These are phyloP conservation scores for Coptodon rendalli DNA, from an alignment of 2,113 vertebrate genomes.

Conservation along the genomic window DNA sequence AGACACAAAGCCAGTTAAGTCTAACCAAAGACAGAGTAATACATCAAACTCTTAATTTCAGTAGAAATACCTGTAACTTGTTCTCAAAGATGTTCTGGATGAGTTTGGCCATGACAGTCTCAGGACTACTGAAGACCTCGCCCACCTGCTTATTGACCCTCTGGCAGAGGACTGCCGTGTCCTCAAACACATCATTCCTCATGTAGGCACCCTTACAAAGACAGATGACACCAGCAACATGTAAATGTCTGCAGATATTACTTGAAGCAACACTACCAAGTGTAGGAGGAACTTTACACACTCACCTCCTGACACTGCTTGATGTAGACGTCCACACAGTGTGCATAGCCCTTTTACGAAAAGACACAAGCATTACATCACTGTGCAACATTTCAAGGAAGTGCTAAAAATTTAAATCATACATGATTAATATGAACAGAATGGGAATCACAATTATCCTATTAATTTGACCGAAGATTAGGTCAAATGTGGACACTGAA, in stretches of 20 bases:
- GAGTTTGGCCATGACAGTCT: slow-evolving; percentile 96
- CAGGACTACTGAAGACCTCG: slow-evolving; percentile 94
- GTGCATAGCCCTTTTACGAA: slow-evolving; percentile 87
- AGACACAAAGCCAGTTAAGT: slow-evolving; percentile 30
- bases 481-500: not conserved
- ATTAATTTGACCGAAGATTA: not conserved
- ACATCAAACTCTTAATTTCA: not conserved
- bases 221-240: not conserved
- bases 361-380: not conserved
- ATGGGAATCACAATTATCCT: not conserved
- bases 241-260: not conserved
- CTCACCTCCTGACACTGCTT: slow-evolving; percentile 98
- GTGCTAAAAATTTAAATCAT: not conserved
- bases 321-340: slow-evolving; percentile 99
- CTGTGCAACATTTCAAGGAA: not conserved
- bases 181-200: slow-evolving; percentile 92
- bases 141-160: slow-evolving; percentile 95
- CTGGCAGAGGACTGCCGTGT: slow-evolving; percentile 90
- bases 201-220: slow-evolving; percentile 83
- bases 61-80: slow-evolving; percentile 85
- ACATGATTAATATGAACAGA: not conserved
- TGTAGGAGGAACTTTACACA: not conserved
- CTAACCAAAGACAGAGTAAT: not conserved
- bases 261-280: not conserved
- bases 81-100: slow-evolving; percentile 98